Conservation (phyloP, 2,888 invertebrate species). For the Sphaeridia pumilis region DNA sequence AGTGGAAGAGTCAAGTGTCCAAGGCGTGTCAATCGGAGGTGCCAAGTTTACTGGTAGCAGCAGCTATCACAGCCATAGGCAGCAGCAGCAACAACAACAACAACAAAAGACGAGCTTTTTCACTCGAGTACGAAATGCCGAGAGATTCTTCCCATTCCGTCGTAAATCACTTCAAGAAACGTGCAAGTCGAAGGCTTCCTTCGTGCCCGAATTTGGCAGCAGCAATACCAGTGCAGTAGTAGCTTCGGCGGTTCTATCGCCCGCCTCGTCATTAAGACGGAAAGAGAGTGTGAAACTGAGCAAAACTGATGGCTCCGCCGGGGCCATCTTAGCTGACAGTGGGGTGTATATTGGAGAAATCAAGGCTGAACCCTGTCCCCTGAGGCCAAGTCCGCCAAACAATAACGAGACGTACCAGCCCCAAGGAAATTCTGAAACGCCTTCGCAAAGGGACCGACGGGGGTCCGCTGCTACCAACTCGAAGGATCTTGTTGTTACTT, state of each 20-base stretch:
- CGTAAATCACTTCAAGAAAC: conserved; percentile 3
- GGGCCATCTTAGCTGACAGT: conserved; percentile 5
- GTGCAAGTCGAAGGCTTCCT: not conserved
- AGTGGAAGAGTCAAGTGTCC: not conserved
- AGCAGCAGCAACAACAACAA: not conserved
- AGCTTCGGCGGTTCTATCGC: not conserved
- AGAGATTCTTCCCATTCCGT: conserved; percentile 3
- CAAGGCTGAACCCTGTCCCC: not conserved
- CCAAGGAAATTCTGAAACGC: not conserved
- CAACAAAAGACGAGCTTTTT: conserved; percentile 3
- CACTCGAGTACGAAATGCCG: conserved; percentile 6
- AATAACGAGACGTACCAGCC: not conserved
- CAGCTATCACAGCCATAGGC: no score
- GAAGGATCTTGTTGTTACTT: no score
- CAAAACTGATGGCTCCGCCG: not conserved
- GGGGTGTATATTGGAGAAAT: conserved; percentile 14
- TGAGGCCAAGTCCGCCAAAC: not conserved
- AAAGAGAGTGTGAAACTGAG: not conserved
- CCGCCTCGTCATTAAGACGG: not conserved
- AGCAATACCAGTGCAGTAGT: not conserved
- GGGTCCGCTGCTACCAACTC: not conserved
- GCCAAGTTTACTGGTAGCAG: no score
- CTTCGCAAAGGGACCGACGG: not conserved
- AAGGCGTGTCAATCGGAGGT: not conserved
- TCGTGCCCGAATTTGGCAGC: no score